Evolutionary conservation across 1,140 invertebrate species (phyloP).

Genomic region (Drosophila quadrilineata): DNA sequence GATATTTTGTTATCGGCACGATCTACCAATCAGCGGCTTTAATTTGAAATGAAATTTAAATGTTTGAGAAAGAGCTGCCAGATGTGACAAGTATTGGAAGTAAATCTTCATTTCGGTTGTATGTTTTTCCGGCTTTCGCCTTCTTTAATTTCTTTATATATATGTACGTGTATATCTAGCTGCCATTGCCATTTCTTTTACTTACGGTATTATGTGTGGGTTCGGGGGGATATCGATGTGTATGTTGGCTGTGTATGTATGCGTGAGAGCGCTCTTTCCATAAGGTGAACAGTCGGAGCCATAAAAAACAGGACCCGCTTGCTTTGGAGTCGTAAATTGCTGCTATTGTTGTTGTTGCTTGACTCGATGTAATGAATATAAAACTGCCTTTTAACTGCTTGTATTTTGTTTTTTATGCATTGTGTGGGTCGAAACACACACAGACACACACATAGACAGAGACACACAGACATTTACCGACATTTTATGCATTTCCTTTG

Average conservation of each 20-base stretch:
- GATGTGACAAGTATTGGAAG: no score
- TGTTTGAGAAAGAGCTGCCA: no score
- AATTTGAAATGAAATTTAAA: no score
- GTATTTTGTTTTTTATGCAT: constrained; percentile 37
- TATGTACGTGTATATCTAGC: not conserved
- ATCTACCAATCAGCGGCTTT: no score
- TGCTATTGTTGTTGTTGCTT: constrained; percentile 31
- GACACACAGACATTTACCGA: constrained; percentile 2
- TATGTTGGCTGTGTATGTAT: constrained; percentile 5
- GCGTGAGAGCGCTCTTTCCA: constrained; percentile 13
- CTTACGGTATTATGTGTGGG: constrained; percentile 7
- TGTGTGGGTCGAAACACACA: constrained; percentile 9
- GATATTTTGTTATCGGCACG: no score
- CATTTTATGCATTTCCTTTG: constrained; percentile 33
- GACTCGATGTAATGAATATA: constrained; percentile 65
- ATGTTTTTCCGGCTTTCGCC: constrained; percentile 1
- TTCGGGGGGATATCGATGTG: constrained; percentile 4
- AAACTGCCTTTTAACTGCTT: constrained; percentile 67
- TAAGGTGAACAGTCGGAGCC: constrained; percentile 34
- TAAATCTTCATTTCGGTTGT: not conserved
- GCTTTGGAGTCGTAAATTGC: constrained; percentile 64
- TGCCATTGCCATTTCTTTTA: constrained; percentile 14
- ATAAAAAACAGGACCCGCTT: constrained; percentile 54
- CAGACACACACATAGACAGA: constrained; percentile 4
- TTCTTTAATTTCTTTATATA: not conserved